A percentile compares a stretch with the other conserved stretches of the same genome.
phyloP scores from a whole-genome alignment of 2,888 invertebrate genomes.

The Phragmatobia fuliginosa region DNA sequence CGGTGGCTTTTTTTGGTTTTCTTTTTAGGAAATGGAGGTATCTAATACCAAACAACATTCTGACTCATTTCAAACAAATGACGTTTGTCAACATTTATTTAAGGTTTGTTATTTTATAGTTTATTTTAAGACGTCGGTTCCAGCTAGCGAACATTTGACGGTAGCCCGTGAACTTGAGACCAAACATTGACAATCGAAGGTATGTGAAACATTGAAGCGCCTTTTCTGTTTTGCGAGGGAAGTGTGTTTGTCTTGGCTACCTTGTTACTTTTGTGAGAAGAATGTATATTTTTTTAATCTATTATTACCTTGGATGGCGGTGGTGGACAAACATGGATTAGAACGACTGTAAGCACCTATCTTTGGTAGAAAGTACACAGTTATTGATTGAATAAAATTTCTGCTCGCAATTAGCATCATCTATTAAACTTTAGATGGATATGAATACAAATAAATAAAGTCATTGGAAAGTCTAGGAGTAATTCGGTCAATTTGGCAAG shows the following conservation, averaged over 20 bases:
- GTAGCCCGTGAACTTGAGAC: constrained; percentile 57
- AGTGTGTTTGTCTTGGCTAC: constrained; percentile 15
- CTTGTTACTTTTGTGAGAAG: constrained; percentile 11
- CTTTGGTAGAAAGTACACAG: neutral
- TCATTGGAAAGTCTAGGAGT: neutral
- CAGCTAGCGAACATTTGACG: constrained; percentile 53
- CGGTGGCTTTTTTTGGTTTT: neutral
- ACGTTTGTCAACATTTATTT: constrained; percentile 21
- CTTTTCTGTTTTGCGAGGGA: constrained; percentile 20
- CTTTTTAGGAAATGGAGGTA: too few species aligned
- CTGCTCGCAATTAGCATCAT: neutral
- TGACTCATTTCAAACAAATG: constrained; percentile 22
- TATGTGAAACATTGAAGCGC: constrained; percentile 25
- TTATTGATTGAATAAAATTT: neutral
- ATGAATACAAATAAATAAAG: neutral
- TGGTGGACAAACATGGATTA: neutral
- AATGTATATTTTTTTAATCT: neutral
- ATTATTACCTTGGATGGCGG: neutral
- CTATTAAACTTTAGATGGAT: neutral
- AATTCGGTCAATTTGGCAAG: neutral
- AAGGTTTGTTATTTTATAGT: constrained; percentile 29
- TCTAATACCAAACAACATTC: constrained; percentile 4
- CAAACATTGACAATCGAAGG: constrained; percentile 58
- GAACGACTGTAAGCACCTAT: neutral
- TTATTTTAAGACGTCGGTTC: constrained; percentile 41